A percentile compares a stretch with the other conserved stretches of the same genome.
Evolutionary conservation across 2,888 invertebrate genomes (phyloP).

Genomic region (Hecatera dysodea): DNA sequence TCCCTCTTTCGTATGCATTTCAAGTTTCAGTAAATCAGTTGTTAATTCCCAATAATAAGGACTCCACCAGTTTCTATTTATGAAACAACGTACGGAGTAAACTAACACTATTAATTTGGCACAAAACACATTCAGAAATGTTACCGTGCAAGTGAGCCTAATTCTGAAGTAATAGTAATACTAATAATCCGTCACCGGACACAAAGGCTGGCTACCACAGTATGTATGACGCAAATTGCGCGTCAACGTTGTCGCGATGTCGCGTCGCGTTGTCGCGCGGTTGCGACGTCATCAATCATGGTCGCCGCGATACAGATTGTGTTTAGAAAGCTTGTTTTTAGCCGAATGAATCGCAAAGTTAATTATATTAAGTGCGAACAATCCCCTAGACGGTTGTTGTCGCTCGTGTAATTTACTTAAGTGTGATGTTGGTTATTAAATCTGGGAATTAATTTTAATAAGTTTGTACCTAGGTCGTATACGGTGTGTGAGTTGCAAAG

Average conservation of each 20-base stretch:
- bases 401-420: constrained; percentile 53
- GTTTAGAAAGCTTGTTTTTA: constrained; percentile 59
- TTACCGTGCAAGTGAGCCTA: neutral
- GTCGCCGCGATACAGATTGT: constrained; percentile 64
- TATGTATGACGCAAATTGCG: constrained; percentile 73
- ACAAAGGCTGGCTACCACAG: constrained; percentile 47
- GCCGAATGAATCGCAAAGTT: constrained; percentile 60
- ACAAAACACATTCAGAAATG: no score
- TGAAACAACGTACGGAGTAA: no score
- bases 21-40: no score
- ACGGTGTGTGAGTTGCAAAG: neutral
- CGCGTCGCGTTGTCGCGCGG: constrained; percentile 58
- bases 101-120: no score
- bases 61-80: no score
- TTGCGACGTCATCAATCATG: constrained; percentile 73
- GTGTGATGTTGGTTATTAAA: constrained; percentile 42
- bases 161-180: neutral
- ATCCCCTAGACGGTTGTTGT: constrained; percentile 38
- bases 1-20: no score
- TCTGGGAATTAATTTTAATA: constrained; percentile 6
- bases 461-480: neutral
- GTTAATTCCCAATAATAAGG: no score
- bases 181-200: constrained; percentile 3
- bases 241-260: constrained; percentile 67
- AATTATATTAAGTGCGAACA: constrained; percentile 64